Evolutionary conservation across 2,113 vertebrate species (phyloP).

Genomic region (Petromus typicus): DNA sequence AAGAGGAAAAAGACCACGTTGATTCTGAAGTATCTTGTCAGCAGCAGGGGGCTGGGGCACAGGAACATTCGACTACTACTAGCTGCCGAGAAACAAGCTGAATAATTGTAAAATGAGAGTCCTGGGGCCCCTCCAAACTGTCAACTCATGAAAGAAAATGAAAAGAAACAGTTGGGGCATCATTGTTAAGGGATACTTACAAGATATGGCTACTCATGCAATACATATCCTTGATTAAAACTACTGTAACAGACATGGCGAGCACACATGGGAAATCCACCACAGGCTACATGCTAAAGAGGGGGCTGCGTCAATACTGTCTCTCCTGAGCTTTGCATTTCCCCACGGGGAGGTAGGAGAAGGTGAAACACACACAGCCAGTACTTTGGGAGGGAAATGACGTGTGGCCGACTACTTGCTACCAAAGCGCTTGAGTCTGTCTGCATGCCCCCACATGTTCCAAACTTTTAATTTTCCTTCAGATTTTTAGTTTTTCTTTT

Average conservation of each 20-base stretch:
- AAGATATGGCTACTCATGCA: background rate
- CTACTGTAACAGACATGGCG: background rate
- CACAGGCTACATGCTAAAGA: background rate
- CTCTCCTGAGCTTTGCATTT: background rate
- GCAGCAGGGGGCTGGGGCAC: accelerated
- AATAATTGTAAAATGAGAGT: background rate
- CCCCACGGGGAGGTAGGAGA: background rate
- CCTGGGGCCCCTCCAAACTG: background rate
- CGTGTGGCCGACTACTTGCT: background rate
- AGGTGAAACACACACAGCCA: background rate
- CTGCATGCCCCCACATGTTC: background rate
- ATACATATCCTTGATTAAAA: background rate
- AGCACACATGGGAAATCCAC: background rate
- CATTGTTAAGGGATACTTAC: background rate
- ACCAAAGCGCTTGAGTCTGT: background rate
- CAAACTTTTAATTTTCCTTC: background rate
- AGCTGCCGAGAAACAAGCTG: background rate
- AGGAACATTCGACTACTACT: too few species aligned
- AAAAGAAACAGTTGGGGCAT: background rate
- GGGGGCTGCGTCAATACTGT: background rate
- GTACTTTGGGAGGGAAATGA: background rate
- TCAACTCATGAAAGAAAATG: background rate
- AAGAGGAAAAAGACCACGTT: background rate
- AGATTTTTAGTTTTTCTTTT: slow-evolving; percentile 15
- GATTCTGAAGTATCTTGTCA: background rate